These are phyloP conservation scores for Phoebastria nigripes DNA, from an alignment of 2,797 vertebrate species.

Conservation along the genomic window DNA sequence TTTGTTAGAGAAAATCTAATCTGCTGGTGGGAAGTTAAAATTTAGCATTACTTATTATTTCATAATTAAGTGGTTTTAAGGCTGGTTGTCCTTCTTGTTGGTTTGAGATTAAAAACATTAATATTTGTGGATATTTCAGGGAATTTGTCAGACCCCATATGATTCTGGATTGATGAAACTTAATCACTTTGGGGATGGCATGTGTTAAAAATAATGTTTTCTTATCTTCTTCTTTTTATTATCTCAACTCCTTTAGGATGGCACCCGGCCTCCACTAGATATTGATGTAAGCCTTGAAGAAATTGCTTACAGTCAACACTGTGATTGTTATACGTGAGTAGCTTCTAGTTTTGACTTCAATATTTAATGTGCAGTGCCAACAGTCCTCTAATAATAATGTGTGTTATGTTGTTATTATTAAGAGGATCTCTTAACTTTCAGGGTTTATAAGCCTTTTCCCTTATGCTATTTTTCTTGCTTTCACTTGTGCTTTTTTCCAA, in stretches of 20 bases:
- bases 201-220: background rate
- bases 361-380: background rate
- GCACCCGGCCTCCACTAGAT: slow-evolving; percentile 83
- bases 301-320: slow-evolving; percentile 81
- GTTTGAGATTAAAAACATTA: background rate
- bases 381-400: background rate
- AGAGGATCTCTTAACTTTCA: background rate
- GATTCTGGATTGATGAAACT: background rate
- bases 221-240: background rate
- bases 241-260: slow-evolving; percentile 70
- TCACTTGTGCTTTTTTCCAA: background rate
- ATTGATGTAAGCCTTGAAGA: slow-evolving; percentile 83
- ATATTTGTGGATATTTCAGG: background rate
- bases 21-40: background rate
- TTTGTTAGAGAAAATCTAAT: background rate
- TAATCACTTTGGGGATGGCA: background rate
- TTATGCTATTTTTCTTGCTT: background rate
- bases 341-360: background rate
- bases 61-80: background rate
- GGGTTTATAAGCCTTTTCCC: background rate
- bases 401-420: background rate
- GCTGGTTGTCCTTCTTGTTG: background rate
- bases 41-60: background rate
- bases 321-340: slow-evolving; percentile 89
- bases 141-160: background rate